Percentiles rank a stretch among this genome's conserved stretches.
Evolutionary conservation across 2,797 vertebrate species (phyloP).

Genomic region (Catamblyrhynchus diadema): DNA sequence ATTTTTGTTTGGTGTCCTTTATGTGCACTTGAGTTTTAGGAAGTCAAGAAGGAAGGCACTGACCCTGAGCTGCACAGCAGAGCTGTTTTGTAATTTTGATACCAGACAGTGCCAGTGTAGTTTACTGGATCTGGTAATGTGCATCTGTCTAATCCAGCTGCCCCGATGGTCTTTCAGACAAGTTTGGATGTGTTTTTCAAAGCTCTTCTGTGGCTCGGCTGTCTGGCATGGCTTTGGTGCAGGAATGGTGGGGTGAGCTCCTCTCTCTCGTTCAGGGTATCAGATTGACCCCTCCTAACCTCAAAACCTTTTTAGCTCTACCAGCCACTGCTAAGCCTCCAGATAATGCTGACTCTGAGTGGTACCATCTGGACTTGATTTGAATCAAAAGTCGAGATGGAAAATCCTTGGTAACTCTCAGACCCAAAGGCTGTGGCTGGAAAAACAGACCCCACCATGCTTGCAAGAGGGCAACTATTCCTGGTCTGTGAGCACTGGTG

Average conservation of each 20-base stretch:
- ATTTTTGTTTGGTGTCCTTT: background rate
- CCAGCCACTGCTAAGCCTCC: background rate
- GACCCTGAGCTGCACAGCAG: background rate
- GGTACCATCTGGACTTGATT: constrained; percentile 12
- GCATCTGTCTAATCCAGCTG: background rate
- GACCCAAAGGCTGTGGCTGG: background rate
- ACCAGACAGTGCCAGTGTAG: background rate
- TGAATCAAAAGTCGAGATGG: background rate
- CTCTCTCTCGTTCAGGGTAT: background rate
- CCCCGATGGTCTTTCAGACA: background rate
- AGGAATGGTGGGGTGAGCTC: background rate
- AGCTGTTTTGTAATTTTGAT: background rate
- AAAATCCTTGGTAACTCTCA: background rate
- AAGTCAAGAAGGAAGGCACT: background rate
- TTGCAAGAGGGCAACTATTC: constrained; percentile 7
- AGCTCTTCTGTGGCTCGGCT: background rate
- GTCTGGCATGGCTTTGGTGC: background rate
- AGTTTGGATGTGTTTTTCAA: background rate
- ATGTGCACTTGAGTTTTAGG: background rate
- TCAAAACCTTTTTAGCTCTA: background rate
- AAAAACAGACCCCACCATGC: background rate
- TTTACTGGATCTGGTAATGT: background rate
- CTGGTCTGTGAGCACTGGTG: background rate
- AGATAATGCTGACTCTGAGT: background rate
- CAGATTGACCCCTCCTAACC: background rate